Percentiles rank a stretch among this genome's conserved stretches.
phyloP scores from a whole-genome alignment of 2,797 vertebrate genomes.

The Megaceryle alcyon region DNA sequence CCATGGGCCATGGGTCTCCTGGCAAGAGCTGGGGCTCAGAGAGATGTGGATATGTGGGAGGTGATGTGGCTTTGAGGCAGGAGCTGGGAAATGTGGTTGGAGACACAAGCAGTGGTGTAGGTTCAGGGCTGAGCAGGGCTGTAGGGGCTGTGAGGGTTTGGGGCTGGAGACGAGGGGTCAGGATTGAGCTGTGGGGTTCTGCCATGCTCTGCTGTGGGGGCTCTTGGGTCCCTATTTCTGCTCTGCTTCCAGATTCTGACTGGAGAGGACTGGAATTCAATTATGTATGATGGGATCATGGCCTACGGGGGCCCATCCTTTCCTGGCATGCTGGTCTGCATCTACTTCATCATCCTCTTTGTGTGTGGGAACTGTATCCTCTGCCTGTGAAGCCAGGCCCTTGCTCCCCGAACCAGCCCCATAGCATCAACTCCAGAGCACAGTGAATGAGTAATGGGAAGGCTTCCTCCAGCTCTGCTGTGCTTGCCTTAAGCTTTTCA shows the following conservation, averaged over 20 bases:
- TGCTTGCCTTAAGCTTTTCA: neutral
- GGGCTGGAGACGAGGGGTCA: neutral
- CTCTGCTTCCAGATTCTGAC: conserved; percentile 86
- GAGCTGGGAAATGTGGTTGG: neutral
- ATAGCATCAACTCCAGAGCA: neutral
- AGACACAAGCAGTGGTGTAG: neutral
- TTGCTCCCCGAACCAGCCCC: neutral
- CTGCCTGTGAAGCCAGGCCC: neutral
- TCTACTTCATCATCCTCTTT: conserved; percentile 95
- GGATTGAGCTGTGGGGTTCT: neutral
- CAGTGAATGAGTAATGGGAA: neutral
- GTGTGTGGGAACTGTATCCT: conserved; percentile 98
- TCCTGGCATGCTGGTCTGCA: conserved; percentile 93
- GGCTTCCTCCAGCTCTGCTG: neutral
- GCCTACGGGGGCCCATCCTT: conserved; percentile 91
- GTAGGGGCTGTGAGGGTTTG: neutral
- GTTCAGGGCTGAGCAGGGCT: neutral
- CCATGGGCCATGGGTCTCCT: neutral
- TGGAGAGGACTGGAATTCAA: conserved; percentile 93
- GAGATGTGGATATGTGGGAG: neutral
- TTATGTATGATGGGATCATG: conserved; percentile 97
- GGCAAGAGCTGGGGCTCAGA: neutral
- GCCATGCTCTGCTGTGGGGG: neutral
- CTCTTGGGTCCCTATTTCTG: neutral
- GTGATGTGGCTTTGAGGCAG: neutral